Base-by-base conservation (phyloP, 1,140 invertebrate species). In the Ridgeia piscesae region DNA sequence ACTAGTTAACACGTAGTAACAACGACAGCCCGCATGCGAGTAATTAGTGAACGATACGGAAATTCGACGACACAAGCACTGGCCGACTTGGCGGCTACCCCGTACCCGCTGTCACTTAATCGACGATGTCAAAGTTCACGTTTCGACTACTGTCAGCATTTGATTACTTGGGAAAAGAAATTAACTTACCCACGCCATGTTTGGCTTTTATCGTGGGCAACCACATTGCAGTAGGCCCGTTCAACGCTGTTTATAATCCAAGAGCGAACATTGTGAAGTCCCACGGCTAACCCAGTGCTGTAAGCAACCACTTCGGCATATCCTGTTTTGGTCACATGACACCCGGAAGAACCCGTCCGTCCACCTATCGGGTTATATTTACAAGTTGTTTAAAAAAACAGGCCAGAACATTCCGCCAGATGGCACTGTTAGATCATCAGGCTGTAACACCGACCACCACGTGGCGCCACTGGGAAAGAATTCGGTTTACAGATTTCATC, bases 161-260 rank as follows among this genome's bases (percentile, higher is more conserved):
- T 0, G 58, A 77, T 77, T 77, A 77, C 58, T 77, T 77, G 27
- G 27, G 27, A 34, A 90, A 42, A 42, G 35, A 90, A 89, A 90
- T 17, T 17, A 17, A 90, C 89, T 90, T 35, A 90, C 89, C 89
- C 34, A 90, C 89, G 35, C 89, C 89, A 42, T 31, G 35, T 90
- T 90, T 90, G 35, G 35, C 35, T 42, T 90, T 90, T 42, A 35
- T 90, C 89, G 89, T 90, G 35, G 89, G 89, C 35, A 42, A 14
- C 89, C 89, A 90, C 89, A 90, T 90, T 42, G 34, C 35, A 42
- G 35, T 35, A 89, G 33, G 89, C 9, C 48, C 48, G 48, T 50
- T 77, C 6, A 21, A 77, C 27, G 58, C 58, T 9, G 58, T 77
- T 77, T 77, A 77, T 77, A 77, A 27, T 77, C 58, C 58, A 14